A percentile compares a stretch with the other conserved stretches of the same genome.
phyloP scores from a whole-genome alignment of 1,140 invertebrate species.

The Tetranychus cinnabarinus region DNA sequence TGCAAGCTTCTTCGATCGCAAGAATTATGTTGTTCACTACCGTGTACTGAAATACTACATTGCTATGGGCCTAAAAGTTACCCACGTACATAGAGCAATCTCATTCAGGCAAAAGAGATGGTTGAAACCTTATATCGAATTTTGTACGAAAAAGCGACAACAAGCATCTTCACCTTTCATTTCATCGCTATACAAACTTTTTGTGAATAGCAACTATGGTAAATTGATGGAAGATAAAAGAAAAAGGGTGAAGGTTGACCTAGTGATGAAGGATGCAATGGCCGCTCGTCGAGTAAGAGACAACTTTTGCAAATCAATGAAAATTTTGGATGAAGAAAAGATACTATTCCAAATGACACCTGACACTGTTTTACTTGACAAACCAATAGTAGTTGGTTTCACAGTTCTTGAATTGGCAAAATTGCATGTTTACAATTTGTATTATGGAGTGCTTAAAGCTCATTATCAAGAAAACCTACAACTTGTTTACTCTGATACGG shows the following conservation, averaged over 20 bases:
- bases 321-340: too few relatives aligned
- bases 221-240: slow-evolving; percentile 22
- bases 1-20: slow-evolving; percentile 4
- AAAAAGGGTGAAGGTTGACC: background rate
- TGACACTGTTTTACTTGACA: slow-evolving; percentile 11
- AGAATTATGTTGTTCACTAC: slow-evolving; percentile 27
- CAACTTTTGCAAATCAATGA: too few relatives aligned
- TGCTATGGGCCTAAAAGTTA: slow-evolving; percentile 21
- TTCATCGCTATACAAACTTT: slow-evolving; percentile 18
- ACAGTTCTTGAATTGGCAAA: slow-evolving; percentile 15
- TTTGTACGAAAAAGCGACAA: slow-evolving; percentile 19
- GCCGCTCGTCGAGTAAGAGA: too few relatives aligned
- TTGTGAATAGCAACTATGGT: slow-evolving; percentile 25
- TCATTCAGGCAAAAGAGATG: slow-evolving; percentile 25
- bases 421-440: background rate
- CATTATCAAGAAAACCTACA: too few relatives aligned
- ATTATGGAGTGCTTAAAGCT: too few relatives aligned
- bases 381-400: slow-evolving; percentile 16
- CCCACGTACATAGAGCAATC: slow-evolving; percentile 25
- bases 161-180: slow-evolving; percentile 15
- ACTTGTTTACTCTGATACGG: slow-evolving; percentile 8
- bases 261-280: too few relatives aligned
- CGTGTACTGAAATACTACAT: slow-evolving; percentile 25
- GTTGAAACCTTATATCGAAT: slow-evolving; percentile 23
- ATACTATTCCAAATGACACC: slow-evolving; percentile 8